Conservation (phyloP, 1,140 invertebrate species). For the Charaxes varanes region DNA sequence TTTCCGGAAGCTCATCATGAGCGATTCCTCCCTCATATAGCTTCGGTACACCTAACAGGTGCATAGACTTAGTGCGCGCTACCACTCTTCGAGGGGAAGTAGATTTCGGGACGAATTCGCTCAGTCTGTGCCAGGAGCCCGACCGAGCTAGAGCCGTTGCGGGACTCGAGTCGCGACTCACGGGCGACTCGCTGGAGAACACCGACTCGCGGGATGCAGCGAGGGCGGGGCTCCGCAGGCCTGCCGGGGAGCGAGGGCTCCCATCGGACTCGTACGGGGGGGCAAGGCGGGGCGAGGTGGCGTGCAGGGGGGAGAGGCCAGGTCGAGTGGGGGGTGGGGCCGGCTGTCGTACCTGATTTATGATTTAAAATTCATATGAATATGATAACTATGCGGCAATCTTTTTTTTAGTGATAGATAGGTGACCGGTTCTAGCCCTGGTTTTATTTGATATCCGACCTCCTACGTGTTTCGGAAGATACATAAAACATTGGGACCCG, state of each 20-base stretch:
- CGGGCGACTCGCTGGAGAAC: slow-evolving; percentile 40
- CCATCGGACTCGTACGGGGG: slow-evolving; percentile 25
- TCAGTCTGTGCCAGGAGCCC: slow-evolving; percentile 85
- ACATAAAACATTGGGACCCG: too few relatives aligned
- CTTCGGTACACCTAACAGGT: slow-evolving; percentile 80
- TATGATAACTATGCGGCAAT: too few relatives aligned
- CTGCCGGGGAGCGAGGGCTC: slow-evolving; percentile 17
- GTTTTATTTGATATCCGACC: too few relatives aligned
- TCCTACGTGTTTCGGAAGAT: too few relatives aligned
- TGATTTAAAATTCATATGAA: too few relatives aligned
- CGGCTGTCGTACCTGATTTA: slow-evolving; percentile 39
- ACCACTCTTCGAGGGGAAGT: slow-evolving; percentile 65
- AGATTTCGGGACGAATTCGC: slow-evolving; percentile 39
- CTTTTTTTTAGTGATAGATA: too few relatives aligned
- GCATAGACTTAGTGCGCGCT: slow-evolving; percentile 82
- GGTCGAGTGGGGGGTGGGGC: slow-evolving; percentile 34
- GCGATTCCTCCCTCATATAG: slow-evolving; percentile 86
- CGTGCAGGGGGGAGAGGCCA: slow-evolving; percentile 62
- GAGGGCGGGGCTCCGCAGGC: slow-evolving; percentile 34
- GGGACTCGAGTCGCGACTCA: slow-evolving; percentile 44
- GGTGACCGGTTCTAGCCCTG: too few relatives aligned
- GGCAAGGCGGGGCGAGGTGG: slow-evolving; percentile 46
- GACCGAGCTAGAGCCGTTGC: slow-evolving; percentile 78
- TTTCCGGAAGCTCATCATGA: slow-evolving; percentile 81
- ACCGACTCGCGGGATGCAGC: slow-evolving; percentile 44